Evolutionary conservation across 2,888 invertebrate species (phyloP).

Genomic region (Nomada hirtipes): DNA sequence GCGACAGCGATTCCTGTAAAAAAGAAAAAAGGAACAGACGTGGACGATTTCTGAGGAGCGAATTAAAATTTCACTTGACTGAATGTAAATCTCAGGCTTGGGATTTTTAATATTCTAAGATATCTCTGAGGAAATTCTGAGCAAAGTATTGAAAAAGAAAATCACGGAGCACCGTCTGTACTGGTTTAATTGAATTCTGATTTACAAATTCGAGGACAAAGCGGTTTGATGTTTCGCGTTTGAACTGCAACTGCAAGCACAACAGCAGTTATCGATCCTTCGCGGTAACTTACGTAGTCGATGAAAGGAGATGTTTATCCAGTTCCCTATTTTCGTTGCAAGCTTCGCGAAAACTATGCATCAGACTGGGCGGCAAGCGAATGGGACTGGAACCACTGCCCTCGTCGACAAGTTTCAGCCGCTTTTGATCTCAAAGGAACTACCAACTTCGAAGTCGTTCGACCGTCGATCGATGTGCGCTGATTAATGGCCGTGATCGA

Average conservation of each 20-base stretch:
- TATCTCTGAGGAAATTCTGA: too few relatives aligned
- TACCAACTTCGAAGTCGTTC: conserved; percentile 28
- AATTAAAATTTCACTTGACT: too few relatives aligned
- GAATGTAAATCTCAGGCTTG: too few relatives aligned
- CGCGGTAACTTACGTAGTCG: background rate
- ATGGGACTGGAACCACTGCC: conserved; percentile 1
- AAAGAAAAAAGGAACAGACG: too few relatives aligned
- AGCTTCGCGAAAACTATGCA: conserved; percentile 36
- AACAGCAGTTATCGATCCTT: background rate
- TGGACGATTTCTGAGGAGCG: too few relatives aligned
- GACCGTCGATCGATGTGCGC: conserved; percentile 39
- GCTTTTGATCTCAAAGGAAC: conserved; percentile 41
- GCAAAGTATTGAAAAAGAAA: too few relatives aligned
- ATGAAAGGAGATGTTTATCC: background rate
- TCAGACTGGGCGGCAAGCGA: background rate
- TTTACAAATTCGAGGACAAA: background rate
- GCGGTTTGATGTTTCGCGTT: background rate
- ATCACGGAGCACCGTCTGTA: too few relatives aligned
- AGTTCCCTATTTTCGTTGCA: background rate
- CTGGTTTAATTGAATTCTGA: background rate
- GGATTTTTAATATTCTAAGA: too few relatives aligned
- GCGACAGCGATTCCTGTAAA: too few relatives aligned
- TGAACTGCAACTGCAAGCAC: background rate
- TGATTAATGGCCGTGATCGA: conserved; percentile 60
- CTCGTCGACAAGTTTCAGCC: conserved; percentile 35